A percentile compares a stretch with the other conserved stretches of the same genome.
phyloP scores from a whole-genome alignment of 2,113 vertebrate species.

The Oophaga pumilio region DNA sequence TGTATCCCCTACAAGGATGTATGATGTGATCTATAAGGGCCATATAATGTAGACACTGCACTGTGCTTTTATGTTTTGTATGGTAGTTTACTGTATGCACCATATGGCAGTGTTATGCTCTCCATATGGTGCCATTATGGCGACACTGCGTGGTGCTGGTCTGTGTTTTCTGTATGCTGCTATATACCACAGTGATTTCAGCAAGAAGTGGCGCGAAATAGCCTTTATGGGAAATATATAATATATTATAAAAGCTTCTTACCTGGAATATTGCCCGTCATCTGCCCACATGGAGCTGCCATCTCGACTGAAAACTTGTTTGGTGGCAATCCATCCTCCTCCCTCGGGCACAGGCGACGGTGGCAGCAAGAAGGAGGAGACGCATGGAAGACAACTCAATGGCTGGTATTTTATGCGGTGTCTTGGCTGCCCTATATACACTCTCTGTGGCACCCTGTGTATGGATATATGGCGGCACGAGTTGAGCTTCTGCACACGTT shows the following conservation, averaged over 20 bases:
- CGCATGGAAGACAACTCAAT: not conserved
- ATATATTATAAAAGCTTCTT: not conserved
- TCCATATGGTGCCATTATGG: not conserved
- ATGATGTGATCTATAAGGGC: too few species aligned
- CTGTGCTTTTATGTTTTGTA: too few species aligned
- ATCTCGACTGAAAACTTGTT: not conserved
- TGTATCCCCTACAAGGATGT: too few species aligned
- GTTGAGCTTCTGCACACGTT: too few species aligned
- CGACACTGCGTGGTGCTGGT: not conserved
- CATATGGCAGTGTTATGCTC: not conserved
- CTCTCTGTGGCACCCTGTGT: not conserved
- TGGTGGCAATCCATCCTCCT: not conserved
- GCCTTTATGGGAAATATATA: not conserved
- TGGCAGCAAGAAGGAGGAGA: not conserved
- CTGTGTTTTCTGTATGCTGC: not conserved
- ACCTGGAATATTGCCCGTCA: not conserved
- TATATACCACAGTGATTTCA: not conserved
- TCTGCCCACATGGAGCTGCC: not conserved
- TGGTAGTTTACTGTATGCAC: too few species aligned
- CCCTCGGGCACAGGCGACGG: not conserved
- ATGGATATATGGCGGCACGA: not conserved
- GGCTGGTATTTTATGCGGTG: too few species aligned
- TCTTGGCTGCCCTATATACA: not conserved
- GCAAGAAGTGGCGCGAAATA: not conserved
- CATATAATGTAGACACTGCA: too few species aligned